Conservation (phyloP, 1,140 invertebrate species). For the Cyclina sinensis region DNA sequence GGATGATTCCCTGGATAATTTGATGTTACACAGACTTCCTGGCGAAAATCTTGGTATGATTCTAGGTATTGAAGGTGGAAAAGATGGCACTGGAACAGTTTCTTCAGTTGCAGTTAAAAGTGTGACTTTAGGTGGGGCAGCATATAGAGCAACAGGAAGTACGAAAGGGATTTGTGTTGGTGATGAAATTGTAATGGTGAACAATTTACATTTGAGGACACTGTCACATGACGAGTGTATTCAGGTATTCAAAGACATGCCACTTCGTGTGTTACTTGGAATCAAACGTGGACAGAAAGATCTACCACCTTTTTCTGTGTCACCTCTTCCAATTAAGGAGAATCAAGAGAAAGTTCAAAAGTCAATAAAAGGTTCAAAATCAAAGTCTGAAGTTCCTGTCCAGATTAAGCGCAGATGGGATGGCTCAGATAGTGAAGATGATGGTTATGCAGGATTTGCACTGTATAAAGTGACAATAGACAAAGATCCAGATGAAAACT, state of each 20-base stretch:
- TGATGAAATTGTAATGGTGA: constrained; percentile 95
- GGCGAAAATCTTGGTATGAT: constrained; percentile 96
- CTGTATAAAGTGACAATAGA: constrained; percentile 71
- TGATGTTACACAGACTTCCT: constrained; percentile 92
- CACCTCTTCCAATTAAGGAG: constrained; percentile 32
- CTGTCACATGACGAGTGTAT: constrained; percentile 96
- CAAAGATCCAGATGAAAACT: constrained; percentile 75
- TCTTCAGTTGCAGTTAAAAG: constrained; percentile 94
- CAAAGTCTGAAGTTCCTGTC: constrained; percentile 9
- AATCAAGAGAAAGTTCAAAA: constrained; percentile 8
- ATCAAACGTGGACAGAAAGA: constrained; percentile 70
- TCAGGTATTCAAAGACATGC: constrained; percentile 87
- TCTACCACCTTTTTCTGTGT: constrained; percentile 59
- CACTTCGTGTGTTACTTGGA: constrained; percentile 77
- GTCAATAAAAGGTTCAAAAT: background rate
- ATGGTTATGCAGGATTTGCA: constrained; percentile 73
- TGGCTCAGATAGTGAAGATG: constrained; percentile 74
- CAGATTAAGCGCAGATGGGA: constrained; percentile 42
- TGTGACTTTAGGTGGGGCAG: constrained; percentile 95
- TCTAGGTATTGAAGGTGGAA: constrained; percentile 96
- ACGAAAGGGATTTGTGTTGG: constrained; percentile 89
- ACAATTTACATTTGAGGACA: constrained; percentile 91
- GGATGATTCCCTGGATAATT: constrained; percentile 65
- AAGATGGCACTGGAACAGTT: constrained; percentile 89
- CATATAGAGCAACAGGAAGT: constrained; percentile 93